phyloP scores from a whole-genome alignment of 2,797 vertebrate species.

The Harpagifer antarcticus region DNA sequence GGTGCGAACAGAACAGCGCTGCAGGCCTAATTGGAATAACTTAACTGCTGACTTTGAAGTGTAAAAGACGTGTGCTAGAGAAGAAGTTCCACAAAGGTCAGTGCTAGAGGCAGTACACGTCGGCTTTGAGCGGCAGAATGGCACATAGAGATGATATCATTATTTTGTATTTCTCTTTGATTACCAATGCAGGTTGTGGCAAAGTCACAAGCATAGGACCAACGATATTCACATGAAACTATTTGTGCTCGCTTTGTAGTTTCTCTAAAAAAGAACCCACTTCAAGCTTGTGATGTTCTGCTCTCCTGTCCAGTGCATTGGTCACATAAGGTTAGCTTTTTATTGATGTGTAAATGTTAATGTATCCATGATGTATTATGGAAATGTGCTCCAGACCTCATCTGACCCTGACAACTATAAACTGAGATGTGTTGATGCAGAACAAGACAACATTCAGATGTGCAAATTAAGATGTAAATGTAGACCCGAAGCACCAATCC shows the following conservation, averaged over 20 bases:
- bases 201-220: conserved; percentile 22
- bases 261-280: not conserved
- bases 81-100: conserved; percentile 73
- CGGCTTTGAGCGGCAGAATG: conserved; percentile 56
- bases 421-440: conserved; percentile 19
- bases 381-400: conserved; percentile 19
- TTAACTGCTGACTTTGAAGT: conserved; percentile 80
- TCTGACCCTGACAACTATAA: conserved; percentile 30
- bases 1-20: conserved; percentile 58
- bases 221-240: conserved; percentile 28
- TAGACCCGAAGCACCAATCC: conserved; percentile 5
- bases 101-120: conserved; percentile 43
- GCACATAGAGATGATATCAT: conserved; percentile 47
- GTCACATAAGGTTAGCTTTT: not conserved
- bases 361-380: not conserved
- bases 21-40: conserved; percentile 80
- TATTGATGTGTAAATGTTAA: conserved; percentile 19
- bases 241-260: conserved; percentile 22
- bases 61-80: conserved; percentile 60
- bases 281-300: not conserved
- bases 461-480: conserved; percentile 64
- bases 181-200: conserved; percentile 9
- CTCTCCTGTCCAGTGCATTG: not conserved
- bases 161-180: conserved; percentile 52
- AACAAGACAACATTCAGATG: conserved; percentile 43